Base-by-base conservation (phyloP, 2,113 vertebrate genomes). In the Dromiciops gliroides region DNA sequence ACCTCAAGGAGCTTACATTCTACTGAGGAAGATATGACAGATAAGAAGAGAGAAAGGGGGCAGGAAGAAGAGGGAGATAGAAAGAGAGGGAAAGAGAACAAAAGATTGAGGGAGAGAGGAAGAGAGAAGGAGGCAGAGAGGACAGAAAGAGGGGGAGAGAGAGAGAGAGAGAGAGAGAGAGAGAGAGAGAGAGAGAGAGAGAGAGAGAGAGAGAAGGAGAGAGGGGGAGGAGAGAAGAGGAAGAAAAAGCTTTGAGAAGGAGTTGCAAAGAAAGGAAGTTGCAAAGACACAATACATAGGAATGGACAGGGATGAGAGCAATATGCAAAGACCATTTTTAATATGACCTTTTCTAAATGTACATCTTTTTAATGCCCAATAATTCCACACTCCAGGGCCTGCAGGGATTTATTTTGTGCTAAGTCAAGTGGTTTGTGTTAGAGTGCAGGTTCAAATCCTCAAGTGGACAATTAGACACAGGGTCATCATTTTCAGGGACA, bases 41-140 rank as follows among this genome's bases (percentile, higher is more conserved):
- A 60, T 12, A 67, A 26, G 9, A 1, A 25, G 5, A 7, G 52
- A 24, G 24, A 7, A 25, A 26, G 23, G 52, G 8, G 23, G 23
- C 3, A 52, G 23, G 24, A 8, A 24, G 23, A 24, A 24, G 8
- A 53, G 51, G 52, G 25, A 23, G 52, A 4, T 2, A 12, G 31
- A 10, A 10, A 31, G 26, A 12, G 9, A 10, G 28, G 28, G 12
- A 10, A n/a, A n/a, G n/a, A n/a, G n/a, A n/a, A n/a, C n/a, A n/a
- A n/a, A n/a, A n/a, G n/a, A n/a, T n/a, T n/a, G n/a, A n/a, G 26
- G 9, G 2, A 11, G 8, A 8, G 10, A 2, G 28, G 28, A 2
- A 31, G 28, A n/a, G n/a, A n/a, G 52, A 56, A 8, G 52, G 25
- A 26, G n/a, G n/a, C n/a, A n/a, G 9, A 26, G 26, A 56, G 53